Base-by-base conservation (phyloP, 2,888 invertebrate genomes). In the Drosophila kokeensis region DNA sequence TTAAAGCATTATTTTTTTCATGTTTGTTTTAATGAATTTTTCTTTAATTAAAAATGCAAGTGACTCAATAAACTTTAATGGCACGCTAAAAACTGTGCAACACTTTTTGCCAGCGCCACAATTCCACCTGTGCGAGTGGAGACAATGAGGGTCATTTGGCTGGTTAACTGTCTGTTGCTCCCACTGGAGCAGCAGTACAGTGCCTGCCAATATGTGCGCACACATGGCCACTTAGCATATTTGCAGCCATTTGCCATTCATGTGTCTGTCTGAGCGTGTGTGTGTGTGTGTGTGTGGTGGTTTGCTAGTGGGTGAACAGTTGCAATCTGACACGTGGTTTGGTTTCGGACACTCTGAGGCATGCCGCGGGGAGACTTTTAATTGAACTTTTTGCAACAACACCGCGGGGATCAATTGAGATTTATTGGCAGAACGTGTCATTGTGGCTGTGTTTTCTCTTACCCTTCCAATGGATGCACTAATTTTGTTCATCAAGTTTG, bases 401-500 rank as follows among this genome's bases (percentile, higher is more conserved):
- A 80, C 91, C 87, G 77, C 77, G 60, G 91, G 85, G 90, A 91
- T 81, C 84, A 86, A 86, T 87, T 83, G 85, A 88, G 91, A 90
- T 91, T 91, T 90, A 91, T 90, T 82, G 89, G 65, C 79, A 57
- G 70, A 69, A 73, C 85, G 82, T 89, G 89, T 89, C 87, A 66
- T 69, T 73, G 74, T 74, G 71, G 75, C 70, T 50, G 34, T 45
- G 54, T 18, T 45, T 18, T 45, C 7, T 2, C 13, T 15, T 15
- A 45, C 4, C 4, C 45, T 45, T 24, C 21, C 15, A 45, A 8
- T 15, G 15, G 15, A 15, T 15, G 15, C 45, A 1, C 4, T 4
- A 24, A 24, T 8, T 24, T 42, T 6, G n/a, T 2, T 42, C 2
- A 1, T 21, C 11, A 21, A 21, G 21, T 6, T 42, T 42, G 42